Percentiles rank a stretch among this genome's conserved stretches.
These are phyloP conservation scores for Graptemys geographica DNA, from an alignment of 2,797 vertebrate species.

Conservation along the genomic window DNA sequence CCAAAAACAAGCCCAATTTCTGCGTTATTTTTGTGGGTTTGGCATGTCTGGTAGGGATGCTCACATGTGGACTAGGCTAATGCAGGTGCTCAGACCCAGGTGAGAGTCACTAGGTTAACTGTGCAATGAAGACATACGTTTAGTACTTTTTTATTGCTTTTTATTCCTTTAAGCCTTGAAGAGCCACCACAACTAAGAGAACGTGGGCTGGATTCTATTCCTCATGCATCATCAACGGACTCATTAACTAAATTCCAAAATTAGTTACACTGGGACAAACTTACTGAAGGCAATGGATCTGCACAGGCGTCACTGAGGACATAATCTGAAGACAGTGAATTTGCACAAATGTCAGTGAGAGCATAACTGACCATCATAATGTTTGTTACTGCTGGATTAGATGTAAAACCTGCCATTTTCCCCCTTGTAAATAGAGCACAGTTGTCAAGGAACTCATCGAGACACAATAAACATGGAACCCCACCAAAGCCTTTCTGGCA, in stretches of 20 bases:
- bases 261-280: rapidly evolving
- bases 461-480: not conserved
- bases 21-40: too few species aligned
- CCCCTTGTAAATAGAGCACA: not conserved
- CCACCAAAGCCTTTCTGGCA: conserved; percentile 17
- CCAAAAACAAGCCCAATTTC: too few species aligned
- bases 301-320: not conserved
- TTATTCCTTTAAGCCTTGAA: not conserved
- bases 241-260: rapidly evolving
- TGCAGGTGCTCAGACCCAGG: too few species aligned
- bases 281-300: not conserved
- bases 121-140: not conserved
- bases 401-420: not conserved
- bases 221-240: not conserved
- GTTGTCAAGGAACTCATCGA: not conserved
- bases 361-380: not conserved
- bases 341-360: not conserved
- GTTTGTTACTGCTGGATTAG: not conserved
- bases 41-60: not conserved
- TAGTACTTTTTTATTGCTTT: not conserved
- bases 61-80: not conserved
- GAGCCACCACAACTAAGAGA: not conserved
- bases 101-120: not conserved
- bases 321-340: not conserved
- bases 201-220: not conserved